phyloP scores from a whole-genome alignment of 2,113 vertebrate species.

The Cettia cetti region DNA sequence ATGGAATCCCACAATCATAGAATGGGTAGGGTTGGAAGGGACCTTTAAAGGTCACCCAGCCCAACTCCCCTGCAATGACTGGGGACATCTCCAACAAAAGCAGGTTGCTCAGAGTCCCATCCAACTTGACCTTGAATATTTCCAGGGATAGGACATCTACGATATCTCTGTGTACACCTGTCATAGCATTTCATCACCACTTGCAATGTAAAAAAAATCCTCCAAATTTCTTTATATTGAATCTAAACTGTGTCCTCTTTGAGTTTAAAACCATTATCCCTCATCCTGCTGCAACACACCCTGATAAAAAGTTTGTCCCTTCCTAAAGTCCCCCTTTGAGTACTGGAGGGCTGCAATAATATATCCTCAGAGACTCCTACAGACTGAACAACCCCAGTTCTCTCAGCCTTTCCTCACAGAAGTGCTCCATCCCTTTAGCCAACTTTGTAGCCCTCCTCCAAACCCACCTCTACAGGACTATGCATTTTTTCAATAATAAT shows the following conservation, averaged over 20 bases:
- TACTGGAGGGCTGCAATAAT: not conserved
- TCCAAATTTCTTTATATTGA: not conserved
- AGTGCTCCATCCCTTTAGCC: not conserved
- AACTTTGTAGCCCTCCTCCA: not conserved
- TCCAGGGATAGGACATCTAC: not conserved
- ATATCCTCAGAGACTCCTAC: not conserved
- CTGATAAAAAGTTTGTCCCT: not conserved
- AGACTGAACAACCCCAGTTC: not conserved
- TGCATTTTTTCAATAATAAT: not conserved
- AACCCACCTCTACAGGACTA: accelerated
- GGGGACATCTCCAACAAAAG: not conserved
- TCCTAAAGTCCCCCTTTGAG: not conserved
- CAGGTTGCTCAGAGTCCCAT: not conserved
- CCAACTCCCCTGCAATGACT: not conserved
- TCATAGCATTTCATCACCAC: not conserved
- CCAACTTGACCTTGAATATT: not conserved
- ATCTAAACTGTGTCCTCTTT: not conserved
- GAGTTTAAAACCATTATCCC: not conserved
- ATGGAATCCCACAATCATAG: too few relatives aligned
- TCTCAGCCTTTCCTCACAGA: not conserved
- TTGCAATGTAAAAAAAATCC: not conserved
- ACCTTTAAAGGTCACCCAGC: not conserved
- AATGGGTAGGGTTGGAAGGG: not conserved
- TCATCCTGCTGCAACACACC: not conserved
- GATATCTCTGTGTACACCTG: not conserved